Percentiles rank a stretch among this genome's conserved stretches.
Conservation (phyloP, 1,140 invertebrate genomes). For the Anastrepha ludens region DNA sequence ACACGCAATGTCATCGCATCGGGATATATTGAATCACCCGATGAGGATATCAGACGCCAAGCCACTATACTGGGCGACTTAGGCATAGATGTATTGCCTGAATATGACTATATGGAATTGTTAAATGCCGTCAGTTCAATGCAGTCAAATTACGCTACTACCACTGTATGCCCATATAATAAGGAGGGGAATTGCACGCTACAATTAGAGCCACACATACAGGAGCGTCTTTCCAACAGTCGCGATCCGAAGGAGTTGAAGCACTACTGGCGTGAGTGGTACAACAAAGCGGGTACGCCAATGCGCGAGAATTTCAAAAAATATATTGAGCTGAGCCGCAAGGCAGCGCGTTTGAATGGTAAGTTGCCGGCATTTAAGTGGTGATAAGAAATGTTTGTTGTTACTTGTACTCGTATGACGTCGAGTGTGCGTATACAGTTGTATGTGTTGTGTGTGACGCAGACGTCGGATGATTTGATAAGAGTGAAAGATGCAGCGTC, state of each 20-base stretch:
- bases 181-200: conserved; percentile 84
- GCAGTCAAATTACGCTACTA: conserved; percentile 85
- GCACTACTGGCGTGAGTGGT: conserved; percentile 86
- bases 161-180: conserved; percentile 84
- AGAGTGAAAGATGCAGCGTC: background rate
- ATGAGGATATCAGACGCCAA: conserved; percentile 65
- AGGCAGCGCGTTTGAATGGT: conserved; percentile 87
- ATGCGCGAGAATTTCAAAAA: conserved; percentile 81
- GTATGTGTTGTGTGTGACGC: background rate
- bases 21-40: conserved; percentile 59
- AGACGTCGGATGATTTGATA: background rate
- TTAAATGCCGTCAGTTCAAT: conserved; percentile 82
- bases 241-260: conserved; percentile 84
- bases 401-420: background rate
- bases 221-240: conserved; percentile 80
- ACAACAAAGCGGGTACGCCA: conserved; percentile 82
- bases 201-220: conserved; percentile 86
- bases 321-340: conserved; percentile 85
- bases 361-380: conserved; percentile 71
- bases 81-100: conserved; percentile 62
- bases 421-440: background rate
- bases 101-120: conserved; percentile 74
- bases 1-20: conserved; percentile 60
- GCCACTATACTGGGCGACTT: conserved; percentile 63
- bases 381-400: background rate